Base-by-base conservation (phyloP, 2,888 invertebrate genomes). In the Syrphus vitripennis region DNA sequence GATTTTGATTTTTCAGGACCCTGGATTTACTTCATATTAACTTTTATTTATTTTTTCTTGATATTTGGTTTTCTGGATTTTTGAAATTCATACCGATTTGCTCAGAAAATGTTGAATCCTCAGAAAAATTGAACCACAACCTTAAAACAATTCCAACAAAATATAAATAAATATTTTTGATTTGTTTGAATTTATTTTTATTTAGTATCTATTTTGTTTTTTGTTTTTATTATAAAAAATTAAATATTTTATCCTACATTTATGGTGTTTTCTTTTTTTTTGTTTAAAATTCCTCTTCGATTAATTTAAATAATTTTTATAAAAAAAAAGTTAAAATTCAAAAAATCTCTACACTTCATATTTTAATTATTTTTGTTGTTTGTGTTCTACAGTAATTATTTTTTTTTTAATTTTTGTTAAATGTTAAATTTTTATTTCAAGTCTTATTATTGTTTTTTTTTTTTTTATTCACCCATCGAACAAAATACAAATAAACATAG, bases 211-310 rank as follows among this genome's bases (percentile, higher is more conserved):
- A 40, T 26, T 59, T 45, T 69, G 16, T 70, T 34, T 76, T 31
- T 75, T 10, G 16, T 19, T 29, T 81, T 45, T 50, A 57, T 72
- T 67, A 61, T 72, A 72, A 53, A 57, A 70, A 61, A 69, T 45
- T 71, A 48, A 67, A 77, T 83, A 42, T 61, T 81, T 74, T 69
- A 81, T 61, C 65, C 79, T 80, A 67, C 40, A 80, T 65, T 65
- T 65, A 71, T 74, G 79, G 65, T 80, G 61, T 70, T 63, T 42
- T 67, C 6, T 10, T 12, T 45, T 57, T 75, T 21, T 16, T 67
- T 5, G 14, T 14, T 57, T 19, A 29, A 61, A 77, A 77, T 42
- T 81, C 34, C 65, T 67, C 59, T 34, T 80, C 67, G 50, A 67
- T 40, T 48, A 70, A 50, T 34, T 29, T 24, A 50, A 50, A 70